Base-by-base conservation (phyloP, 2,888 invertebrate species). In the Cancer borealis region DNA sequence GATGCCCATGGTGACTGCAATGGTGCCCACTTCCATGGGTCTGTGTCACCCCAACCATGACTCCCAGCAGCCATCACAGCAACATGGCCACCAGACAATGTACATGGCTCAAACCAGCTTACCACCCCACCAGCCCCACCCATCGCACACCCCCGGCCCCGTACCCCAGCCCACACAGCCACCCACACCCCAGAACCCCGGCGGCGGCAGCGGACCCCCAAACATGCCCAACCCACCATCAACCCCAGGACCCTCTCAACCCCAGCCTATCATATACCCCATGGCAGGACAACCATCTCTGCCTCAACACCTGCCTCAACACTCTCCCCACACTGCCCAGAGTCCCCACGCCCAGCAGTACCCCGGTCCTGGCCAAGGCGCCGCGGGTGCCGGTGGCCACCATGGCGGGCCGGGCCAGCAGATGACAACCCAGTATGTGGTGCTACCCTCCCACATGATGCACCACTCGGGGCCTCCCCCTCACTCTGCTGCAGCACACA, bases 1-100 rank as follows among this genome's bases (percentile, higher is more conserved):
- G n/a, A 92, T 95, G 88, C 94, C 91, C 30, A 91, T 92, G 94
- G 88, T 96, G 96, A 96, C 96, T 79, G 96, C 97, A 93, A 92
- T 96, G 95, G 96, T 96, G 66, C 96, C 96, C 46, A 96, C 96
- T 14, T 96, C 96, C 14, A 95, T 96, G 96, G 95, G 95, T 73
- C 21, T 95, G 26, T 92, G 91, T 87, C 92, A 94, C 79, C 94
- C 92, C 21, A 92, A 91, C 66, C 92, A 92, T 26, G 95, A 95
- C n/a, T 90, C 88, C 26, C 95, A 94, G 60, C 94, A 94, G 94
- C 88, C 60, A 39, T 92, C 95, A 30, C 95, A 95, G 92, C 91
- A 90, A 45, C 95, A 95, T 45, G 91, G 91, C n/a, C 95, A 92
- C 39, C 95, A 94, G 30, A 87, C 93, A 17, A 94, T 95, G 95